These are phyloP conservation scores for Cremastinae sp. DNA, from an alignment of 2,888 invertebrate genomes.

Conservation along the genomic window DNA sequence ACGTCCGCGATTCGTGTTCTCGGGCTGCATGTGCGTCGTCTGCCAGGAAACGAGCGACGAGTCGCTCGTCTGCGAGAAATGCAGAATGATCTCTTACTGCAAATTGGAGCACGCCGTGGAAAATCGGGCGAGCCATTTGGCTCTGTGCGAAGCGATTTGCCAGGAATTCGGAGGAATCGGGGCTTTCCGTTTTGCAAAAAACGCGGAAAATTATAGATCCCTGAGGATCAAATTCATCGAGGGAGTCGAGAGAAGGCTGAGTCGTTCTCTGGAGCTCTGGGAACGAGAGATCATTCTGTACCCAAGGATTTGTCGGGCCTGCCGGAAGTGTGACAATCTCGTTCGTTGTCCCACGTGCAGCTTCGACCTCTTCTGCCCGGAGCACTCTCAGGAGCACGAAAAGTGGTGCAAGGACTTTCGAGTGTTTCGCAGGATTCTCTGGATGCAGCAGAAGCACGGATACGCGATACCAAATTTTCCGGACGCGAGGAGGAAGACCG, in stretches of 20 bases:
- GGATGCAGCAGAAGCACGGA: slow-evolving; percentile 84
- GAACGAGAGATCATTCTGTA: slow-evolving; percentile 87
- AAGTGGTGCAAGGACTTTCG: slow-evolving; percentile 85
- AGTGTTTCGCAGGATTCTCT: slow-evolving; percentile 84
- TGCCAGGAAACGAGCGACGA: slow-evolving; percentile 67
- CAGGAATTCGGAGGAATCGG: slow-evolving; percentile 83
- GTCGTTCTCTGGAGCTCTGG: slow-evolving; percentile 84
- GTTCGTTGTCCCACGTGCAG: slow-evolving; percentile 83
- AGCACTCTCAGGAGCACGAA: slow-evolving; percentile 83
- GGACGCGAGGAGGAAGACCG: slow-evolving; percentile 77
- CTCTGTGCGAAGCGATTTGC: slow-evolving; percentile 84
- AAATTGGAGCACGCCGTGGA: slow-evolving; percentile 83
- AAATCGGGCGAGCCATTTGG: slow-evolving; percentile 83
- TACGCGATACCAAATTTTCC: slow-evolving; percentile 83
- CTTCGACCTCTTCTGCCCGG: slow-evolving; percentile 83
- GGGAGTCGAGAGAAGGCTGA: slow-evolving; percentile 83
- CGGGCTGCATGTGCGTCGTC: slow-evolving; percentile 82
- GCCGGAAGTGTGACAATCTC: slow-evolving; percentile 81
- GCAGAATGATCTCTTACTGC: slow-evolving; percentile 86
- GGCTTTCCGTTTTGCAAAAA: slow-evolving; percentile 81
- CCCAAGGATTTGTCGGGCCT: slow-evolving; percentile 84
- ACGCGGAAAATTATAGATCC: slow-evolving; percentile 84
- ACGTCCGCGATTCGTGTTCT: slow-evolving; percentile 85
- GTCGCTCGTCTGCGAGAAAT: slow-evolving; percentile 79
- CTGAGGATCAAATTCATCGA: slow-evolving; percentile 85